Evolutionary conservation across 2,113 vertebrate species (phyloP), one percentile per base, ranked within the genome.

Genomic region (Cyrtonyx montezumae): DNA sequence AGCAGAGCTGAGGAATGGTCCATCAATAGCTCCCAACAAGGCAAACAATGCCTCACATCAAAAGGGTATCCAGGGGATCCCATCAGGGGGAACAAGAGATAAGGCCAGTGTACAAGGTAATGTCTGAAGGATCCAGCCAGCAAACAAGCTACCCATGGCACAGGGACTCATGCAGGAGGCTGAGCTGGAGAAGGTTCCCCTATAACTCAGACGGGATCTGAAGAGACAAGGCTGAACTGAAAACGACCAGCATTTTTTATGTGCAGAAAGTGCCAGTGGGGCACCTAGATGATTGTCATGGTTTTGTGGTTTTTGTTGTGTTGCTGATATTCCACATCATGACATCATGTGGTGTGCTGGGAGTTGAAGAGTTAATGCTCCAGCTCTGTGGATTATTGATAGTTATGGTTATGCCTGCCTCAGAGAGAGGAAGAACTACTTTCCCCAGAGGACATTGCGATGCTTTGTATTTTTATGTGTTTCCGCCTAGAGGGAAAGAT

Each of bases 61-160:
- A 61, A 9, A 74, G 66, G 16, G 36, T 2, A 26, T 22, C 17
- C 36, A 67, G 28, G 34, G 28, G 11, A 71, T 63, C 18, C 14
- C 6, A 21, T 26, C 7, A 68, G 32, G 2, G 9, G 6, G 28
- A 79, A 8, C 18, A 79, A 73, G 63, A 46, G 32, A 20, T 0
- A 68, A 0, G 13, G n/a, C 36, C 12, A 61, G 73, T 15, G 32
- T 9, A 12, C 6, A 69, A 16, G 80, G 6, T 18, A 30, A 32
- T 0, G 0, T 32, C 17, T n/a, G 28, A 74, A 18, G 13, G 15
- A 51, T 34, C 4, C 10, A 34, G 42, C 43, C 34, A 37, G 2
- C 1, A 68, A 13, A 9, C 4, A 61, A 43, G 20, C 9, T 26
- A 51, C 6, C 12, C 11, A 32, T 5, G 56, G 40, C 13, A 26